Evolutionary conservation across 2,888 invertebrate species (phyloP).

Genomic region (Sphaerophoria rueppellii): DNA sequence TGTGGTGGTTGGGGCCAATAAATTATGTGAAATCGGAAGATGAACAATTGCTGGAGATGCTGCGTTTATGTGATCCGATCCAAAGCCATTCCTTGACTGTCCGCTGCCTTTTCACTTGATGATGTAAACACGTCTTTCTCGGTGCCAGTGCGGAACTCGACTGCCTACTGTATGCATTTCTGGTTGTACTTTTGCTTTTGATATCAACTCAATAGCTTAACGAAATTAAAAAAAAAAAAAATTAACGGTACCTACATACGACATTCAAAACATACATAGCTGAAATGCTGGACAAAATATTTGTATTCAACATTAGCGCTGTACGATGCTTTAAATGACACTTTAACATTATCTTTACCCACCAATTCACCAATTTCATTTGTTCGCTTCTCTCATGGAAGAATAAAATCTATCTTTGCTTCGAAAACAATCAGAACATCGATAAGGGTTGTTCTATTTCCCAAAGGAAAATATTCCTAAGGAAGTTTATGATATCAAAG

Average conservation of each 20-base stretch:
- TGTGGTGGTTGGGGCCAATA: conserved; percentile 34
- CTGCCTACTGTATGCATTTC: conserved; percentile 65
- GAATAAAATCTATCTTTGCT: too few species aligned
- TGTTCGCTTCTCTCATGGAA: too few species aligned
- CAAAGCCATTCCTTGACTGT: conserved; percentile 40
- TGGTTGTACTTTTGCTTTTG: conserved; percentile 71
- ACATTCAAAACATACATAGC: conserved; percentile 57
- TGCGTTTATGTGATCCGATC: conserved; percentile 23
- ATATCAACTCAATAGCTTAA: conserved; percentile 61
- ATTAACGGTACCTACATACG: conserved; percentile 75
- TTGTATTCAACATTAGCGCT: conserved; percentile 36
- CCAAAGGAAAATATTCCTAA: too few species aligned
- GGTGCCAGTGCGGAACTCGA: conserved; percentile 60
- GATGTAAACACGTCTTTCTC: conserved; percentile 50
- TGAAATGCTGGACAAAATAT: conserved; percentile 44
- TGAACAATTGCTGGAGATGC: conserved; percentile 61
- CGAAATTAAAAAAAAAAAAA: neutral
- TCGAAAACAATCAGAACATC: too few species aligned
- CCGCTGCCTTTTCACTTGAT: conserved; percentile 55
- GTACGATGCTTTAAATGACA: conserved; percentile 42
- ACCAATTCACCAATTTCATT: too few species aligned
- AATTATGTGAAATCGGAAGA: conserved; percentile 26
- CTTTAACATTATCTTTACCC: too few species aligned
- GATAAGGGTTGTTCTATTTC: too few species aligned
- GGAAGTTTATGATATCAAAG: too few species aligned